Evolutionary conservation across 92 coral and sea anemone genomes (phyloP), one percentile per base, ranked within the genome.

Genomic region (Phenganax subtilis): DNA sequence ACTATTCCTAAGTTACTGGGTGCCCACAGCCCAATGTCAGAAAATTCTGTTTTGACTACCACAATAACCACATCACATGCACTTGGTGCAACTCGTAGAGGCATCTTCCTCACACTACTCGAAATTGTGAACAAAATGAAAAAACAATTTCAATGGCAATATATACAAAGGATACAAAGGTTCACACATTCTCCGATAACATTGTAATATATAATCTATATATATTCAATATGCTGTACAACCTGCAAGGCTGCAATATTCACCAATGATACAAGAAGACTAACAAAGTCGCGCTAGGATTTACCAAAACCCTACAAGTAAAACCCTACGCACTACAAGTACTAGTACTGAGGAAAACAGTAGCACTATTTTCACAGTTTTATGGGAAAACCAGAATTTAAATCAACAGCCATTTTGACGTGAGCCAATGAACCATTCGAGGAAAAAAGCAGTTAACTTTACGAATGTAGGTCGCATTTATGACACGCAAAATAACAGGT

Each of bases 41-140:
- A 63, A 63, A 63, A 63, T 63, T 25, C 70, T 63, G 70, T 63
- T 63, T 63, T 15, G 70, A 63, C 70, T 63, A 20, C 25, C 25
- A 20, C 25, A 20, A 20, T 20, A 20, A 63, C 70, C 70, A 63
- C 17, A 63, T 63, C 25, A 20, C 25, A 20, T 20, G 70, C 70
- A 63, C 70, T 25, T 63, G 70, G 70, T 16, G 70, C 70, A 25
- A 63, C 8, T 27, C 20, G 27, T 15, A 63, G 31, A 7, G 70
- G 27, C 20, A 63, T 9, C 20, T 63, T 27, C 20, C 27, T 63
- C 15, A 63, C 8, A 55, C 8, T 55, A 55, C 12, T 7, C 70
- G 9, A 27, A 16, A 9, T 15, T 8, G n/a, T 8, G 7, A 63
- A 63, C 17, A 63, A 8, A 15, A 57, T 10, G 10, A 57, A 57